Percentiles rank a stretch among this genome's conserved stretches.
Evolutionary conservation across 2,888 invertebrate genomes (phyloP).

Genomic region (Andrena chrysosceles): DNA sequence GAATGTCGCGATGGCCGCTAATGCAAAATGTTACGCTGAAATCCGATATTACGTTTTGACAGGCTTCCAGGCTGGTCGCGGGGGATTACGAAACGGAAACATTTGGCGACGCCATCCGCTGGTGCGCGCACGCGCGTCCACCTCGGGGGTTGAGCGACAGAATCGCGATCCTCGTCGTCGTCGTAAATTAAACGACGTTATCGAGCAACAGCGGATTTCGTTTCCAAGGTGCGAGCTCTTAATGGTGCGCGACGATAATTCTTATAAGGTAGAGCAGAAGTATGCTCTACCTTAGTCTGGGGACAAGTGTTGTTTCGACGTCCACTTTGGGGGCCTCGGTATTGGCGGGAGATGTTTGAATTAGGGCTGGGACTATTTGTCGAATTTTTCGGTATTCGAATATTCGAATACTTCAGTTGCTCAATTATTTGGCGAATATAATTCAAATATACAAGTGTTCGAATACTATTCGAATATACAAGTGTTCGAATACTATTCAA

Average conservation of each 20-base stretch:
- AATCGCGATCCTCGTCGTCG: slow-evolving; percentile 6
- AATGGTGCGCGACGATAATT: slow-evolving; percentile 1
- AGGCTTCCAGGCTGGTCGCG: slow-evolving; percentile 11
- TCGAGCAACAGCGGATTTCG: slow-evolving; percentile 46
- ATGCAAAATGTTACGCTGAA: slow-evolving; percentile 43
- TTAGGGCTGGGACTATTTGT: too few species aligned
- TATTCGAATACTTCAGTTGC: too few species aligned
- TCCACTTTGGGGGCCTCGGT: neutral
- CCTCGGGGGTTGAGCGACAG: neutral
- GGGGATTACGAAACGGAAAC: slow-evolving; percentile 45
- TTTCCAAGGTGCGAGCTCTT: slow-evolving; percentile 33
- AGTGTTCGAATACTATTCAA: too few species aligned
- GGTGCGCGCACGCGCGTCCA: too few species aligned
- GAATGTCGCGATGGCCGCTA: neutral
- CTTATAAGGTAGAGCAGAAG: slow-evolving; percentile 65
- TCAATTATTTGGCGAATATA: too few species aligned
- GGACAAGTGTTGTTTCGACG: slow-evolving; percentile 23
- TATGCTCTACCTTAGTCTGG: slow-evolving; percentile 51
- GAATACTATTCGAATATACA: too few species aligned
- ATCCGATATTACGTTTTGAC: slow-evolving; percentile 47
- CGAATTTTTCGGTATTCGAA: too few species aligned
- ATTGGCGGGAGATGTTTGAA: slow-evolving; percentile 11
- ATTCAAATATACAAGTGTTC: too few species aligned
- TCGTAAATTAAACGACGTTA: slow-evolving; percentile 54
- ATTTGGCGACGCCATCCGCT: slow-evolving; percentile 23